Evolutionary conservation across 2,797 vertebrate species (phyloP).

Genomic region (Pipistrellus pipistrellus): DNA sequence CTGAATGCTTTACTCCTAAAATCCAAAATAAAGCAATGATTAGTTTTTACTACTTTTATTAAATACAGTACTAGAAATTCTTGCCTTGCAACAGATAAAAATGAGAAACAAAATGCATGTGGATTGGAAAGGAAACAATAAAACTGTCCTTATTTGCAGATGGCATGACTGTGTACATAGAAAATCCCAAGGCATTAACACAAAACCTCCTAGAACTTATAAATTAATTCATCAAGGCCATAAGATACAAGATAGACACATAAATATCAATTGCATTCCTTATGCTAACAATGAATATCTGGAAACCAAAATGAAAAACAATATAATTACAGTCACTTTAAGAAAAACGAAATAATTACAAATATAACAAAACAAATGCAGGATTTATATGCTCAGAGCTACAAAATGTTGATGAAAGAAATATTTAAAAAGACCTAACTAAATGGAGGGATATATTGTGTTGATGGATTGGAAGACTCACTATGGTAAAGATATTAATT

Average conservation of each 20-base stretch:
- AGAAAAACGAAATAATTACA: conserved; percentile 38
- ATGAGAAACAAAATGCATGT: conserved; percentile 12
- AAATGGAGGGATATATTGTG: not conserved
- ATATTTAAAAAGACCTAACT: not conserved
- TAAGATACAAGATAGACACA: not conserved
- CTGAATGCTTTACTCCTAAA: not conserved
- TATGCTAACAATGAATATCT: conserved; percentile 33
- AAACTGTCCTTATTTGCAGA: not conserved
- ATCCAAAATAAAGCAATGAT: not conserved
- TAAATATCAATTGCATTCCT: conserved; percentile 11
- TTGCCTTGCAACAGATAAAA: not conserved
- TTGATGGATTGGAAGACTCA: not conserved
- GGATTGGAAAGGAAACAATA: conserved; percentile 40
- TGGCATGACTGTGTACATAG: not conserved
- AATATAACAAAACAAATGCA: conserved; percentile 5
- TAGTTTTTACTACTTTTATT: conserved; percentile 3
- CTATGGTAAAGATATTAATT: not conserved
- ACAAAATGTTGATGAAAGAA: conserved; percentile 29
- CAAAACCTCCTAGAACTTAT: conserved; percentile 39
- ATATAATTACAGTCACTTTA: conserved; percentile 33
- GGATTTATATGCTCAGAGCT: not conserved
- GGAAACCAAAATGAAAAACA: conserved; percentile 57
- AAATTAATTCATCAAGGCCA: conserved; percentile 11
- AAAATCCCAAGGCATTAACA: conserved; percentile 44
- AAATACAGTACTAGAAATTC: conserved; percentile 17